phyloP scores from a whole-genome alignment of 2,888 invertebrate genomes.

The Aleiodes alternator region DNA sequence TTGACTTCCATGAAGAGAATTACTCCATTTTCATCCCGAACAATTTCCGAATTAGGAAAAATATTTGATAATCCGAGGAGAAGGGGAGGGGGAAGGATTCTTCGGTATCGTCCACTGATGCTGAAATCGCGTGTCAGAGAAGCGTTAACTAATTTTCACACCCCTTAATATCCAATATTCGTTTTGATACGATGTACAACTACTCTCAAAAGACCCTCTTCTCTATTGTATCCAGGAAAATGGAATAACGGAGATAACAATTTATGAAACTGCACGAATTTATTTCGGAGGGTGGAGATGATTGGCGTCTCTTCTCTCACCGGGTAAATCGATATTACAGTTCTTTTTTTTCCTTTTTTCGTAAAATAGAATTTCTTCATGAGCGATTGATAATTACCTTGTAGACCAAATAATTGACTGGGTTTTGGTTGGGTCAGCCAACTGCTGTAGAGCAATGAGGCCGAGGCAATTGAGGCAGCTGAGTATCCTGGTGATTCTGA shows the following conservation, averaged over 20 bases:
- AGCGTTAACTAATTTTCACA: slow-evolving; percentile 66
- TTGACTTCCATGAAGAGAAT: not conserved
- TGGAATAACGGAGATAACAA: slow-evolving; percentile 49
- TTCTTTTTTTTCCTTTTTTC: not conserved
- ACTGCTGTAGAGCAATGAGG: slow-evolving; percentile 71
- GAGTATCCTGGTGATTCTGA: slow-evolving; percentile 67
- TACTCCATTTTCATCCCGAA: not conserved
- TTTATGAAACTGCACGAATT: slow-evolving; percentile 15
- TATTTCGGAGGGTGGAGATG: not conserved
- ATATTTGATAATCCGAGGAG: not conserved
- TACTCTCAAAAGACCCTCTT: slow-evolving; percentile 48
- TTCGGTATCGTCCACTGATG: slow-evolving; percentile 60
- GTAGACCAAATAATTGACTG: slow-evolving; percentile 79
- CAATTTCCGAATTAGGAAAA: not conserved
- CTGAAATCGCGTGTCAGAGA: slow-evolving; percentile 67
- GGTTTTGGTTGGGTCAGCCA: slow-evolving; percentile 73
- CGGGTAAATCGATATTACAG: not conserved
- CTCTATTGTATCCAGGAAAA: slow-evolving; percentile 57
- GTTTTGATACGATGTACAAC: slow-evolving; percentile 53
- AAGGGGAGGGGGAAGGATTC: slow-evolving; percentile 5
- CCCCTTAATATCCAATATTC: slow-evolving; percentile 70
- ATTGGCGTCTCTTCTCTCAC: too few species aligned
- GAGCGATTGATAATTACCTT: slow-evolving; percentile 77
- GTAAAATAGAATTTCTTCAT: slow-evolving; percentile 4
- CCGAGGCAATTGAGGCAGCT: slow-evolving; percentile 70